Evolutionary conservation across 2,113 vertebrate genomes (phyloP), one percentile per base, ranked within the genome.

Genomic region (Pelusios castaneus): DNA sequence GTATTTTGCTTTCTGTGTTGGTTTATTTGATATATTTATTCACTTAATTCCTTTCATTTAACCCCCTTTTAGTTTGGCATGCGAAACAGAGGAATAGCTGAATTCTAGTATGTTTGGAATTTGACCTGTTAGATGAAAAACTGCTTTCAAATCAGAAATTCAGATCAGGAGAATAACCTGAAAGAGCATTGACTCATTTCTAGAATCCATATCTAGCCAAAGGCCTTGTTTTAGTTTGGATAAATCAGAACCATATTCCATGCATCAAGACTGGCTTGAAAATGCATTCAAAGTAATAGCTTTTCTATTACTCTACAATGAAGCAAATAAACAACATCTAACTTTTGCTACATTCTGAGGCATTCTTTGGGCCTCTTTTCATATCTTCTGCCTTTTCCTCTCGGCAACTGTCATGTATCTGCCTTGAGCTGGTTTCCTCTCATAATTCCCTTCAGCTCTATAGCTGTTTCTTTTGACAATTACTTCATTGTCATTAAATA

Each of bases 21-120:
- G 82, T 95, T 93, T 95, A 89, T 90, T 90, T 77, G 89, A 91
- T 92, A 75, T 75, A 83, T 91, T 96, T 88, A 94, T 93, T 80
- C 89, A 90, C 88, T 95, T 92, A 96, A 95, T 95, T 79, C 10
- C 85, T 87, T 94, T 95, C 93, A 89, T 86, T 95, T 95, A 94
- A 92, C 95, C 87, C 81, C 86, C 79, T 79, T 82, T 60, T 60
- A 17, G 13, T 34, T 34, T 94, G 89, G 89, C 87, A 91, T 77
- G 84, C 87, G 49, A 73, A 94, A 97, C 90, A 87, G 95, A 87
- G 87, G 95, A 95, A 94, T 96, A 87, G 90, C 85, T 95, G 88
- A 95, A 95, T 89, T 88, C 38, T 76, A 85, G 52, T 87, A 91
- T 89, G 73, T 87, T 95, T 93, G 95, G 94, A 92, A 83, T 94